Conservation (phyloP, 2,113 vertebrate genomes). For the Argyrosomus japonicus region DNA sequence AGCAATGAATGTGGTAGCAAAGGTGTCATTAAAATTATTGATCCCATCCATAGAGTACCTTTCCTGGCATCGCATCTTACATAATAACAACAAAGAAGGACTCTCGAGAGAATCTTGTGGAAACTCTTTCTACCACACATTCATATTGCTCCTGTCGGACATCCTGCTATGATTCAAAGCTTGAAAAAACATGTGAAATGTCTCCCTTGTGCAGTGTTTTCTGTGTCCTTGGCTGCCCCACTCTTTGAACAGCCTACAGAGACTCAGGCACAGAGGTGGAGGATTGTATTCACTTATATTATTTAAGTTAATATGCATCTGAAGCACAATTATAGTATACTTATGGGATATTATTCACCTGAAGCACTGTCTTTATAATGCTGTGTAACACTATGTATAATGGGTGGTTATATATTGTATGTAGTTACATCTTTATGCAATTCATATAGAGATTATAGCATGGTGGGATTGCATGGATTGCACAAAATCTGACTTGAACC, state of each 20-base stretch:
- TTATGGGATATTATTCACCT: slow-evolving; percentile 13
- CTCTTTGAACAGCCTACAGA: slow-evolving; percentile 6
- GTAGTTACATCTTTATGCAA: background rate
- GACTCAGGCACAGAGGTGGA: slow-evolving; percentile 2
- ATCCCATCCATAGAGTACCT: background rate
- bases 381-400: slow-evolving; percentile 11
- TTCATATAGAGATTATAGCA: background rate
- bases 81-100: slow-evolving; percentile 34
- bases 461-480: background rate
- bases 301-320: slow-evolving; percentile 30
- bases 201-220: slow-evolving; percentile 40
- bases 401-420: background rate
- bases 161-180: slow-evolving; percentile 30
- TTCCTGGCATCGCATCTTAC: background rate
- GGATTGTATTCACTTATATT: slow-evolving; percentile 9
- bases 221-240: slow-evolving; percentile 33
- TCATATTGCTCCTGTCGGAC: slow-evolving; percentile 33
- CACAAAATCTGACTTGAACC: slow-evolving; percentile 16
- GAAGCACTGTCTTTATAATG: slow-evolving; percentile 12
- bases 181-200: slow-evolving; percentile 42
- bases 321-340: slow-evolving; percentile 17
- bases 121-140: slow-evolving; percentile 37
- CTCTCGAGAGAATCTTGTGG: slow-evolving; percentile 16
- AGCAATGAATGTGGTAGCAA: slow-evolving; percentile 14
- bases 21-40: slow-evolving; percentile 31